Conservation (phyloP, 1,140 invertebrate genomes). For the Hirudo medicinalis region DNA sequence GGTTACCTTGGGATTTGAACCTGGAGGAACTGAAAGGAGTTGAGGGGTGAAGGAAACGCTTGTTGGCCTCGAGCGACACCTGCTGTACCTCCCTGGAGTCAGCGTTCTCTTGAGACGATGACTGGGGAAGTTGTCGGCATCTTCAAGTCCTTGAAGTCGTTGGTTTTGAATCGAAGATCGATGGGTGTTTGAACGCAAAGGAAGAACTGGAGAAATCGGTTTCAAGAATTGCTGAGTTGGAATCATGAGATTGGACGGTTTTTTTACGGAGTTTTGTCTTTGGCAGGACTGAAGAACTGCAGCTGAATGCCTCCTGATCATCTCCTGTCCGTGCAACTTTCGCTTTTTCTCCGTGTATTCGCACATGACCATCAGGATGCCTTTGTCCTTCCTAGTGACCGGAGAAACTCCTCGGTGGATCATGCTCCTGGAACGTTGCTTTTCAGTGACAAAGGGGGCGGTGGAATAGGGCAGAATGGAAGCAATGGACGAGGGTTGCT, state of each 20-base stretch:
- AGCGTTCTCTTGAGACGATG: slow-evolving; percentile 10
- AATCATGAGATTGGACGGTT: slow-evolving; percentile 3
- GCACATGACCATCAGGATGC: slow-evolving; percentile 20
- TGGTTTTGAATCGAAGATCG: no score
- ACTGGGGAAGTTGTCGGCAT: background rate
- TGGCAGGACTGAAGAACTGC: slow-evolving; percentile 10
- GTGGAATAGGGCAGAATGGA: background rate
- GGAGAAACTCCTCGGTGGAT: slow-evolving; percentile 13
- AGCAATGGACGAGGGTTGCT: background rate
- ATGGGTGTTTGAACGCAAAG: no score
- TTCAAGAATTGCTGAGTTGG: background rate
- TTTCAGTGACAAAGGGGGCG: background rate
- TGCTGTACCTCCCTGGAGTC: slow-evolving; percentile 7
- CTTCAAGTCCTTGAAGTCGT: no score
- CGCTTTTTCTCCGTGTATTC: slow-evolving; percentile 19
- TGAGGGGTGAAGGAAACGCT: background rate
- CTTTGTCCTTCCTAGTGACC: slow-evolving; percentile 10
- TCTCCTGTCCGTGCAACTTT: slow-evolving; percentile 6
- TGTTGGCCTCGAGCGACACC: background rate
- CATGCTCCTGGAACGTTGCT: slow-evolving; percentile 20
- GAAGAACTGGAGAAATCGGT: no score
- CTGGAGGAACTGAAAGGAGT: background rate
- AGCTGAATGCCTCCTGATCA: slow-evolving; percentile 9
- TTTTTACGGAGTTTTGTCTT: background rate
- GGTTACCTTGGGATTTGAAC: background rate